phyloP scores from a whole-genome alignment of 2,797 vertebrate genomes.

The Bradypodion ventrale region DNA sequence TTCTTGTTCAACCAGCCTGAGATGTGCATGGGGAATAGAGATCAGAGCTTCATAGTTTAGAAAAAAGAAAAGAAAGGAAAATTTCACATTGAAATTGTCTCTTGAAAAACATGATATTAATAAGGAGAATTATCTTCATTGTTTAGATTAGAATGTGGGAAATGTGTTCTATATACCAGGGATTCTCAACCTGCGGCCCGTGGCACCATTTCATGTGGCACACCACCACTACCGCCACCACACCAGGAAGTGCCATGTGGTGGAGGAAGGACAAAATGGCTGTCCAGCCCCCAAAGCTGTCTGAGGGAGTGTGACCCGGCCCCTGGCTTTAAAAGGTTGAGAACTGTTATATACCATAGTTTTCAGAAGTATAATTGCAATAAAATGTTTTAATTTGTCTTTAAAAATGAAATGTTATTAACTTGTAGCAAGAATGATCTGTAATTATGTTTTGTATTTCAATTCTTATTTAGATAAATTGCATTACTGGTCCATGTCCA shows the following conservation, averaged over 20 bases:
- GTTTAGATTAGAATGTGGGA: not conserved
- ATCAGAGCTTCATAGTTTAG: not conserved
- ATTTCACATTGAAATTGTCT: not conserved
- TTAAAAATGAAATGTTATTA: not conserved
- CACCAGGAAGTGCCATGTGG: no score
- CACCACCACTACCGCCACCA: no score
- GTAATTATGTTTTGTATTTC: fast-evolving
- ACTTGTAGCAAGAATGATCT: not conserved
- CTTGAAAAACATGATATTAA: not conserved
- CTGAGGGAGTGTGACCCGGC: no score
- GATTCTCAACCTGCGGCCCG: no score
- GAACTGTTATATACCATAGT: no score
- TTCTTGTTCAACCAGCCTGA: not conserved
- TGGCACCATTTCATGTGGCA: no score
- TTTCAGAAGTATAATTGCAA: not conserved
- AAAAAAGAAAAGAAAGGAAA: not conserved
- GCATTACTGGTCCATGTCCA: constrained; percentile 89
- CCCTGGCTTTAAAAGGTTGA: no score
- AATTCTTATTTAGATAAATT: constrained; percentile 68
- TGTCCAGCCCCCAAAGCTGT: no score
- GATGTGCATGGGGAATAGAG: not conserved
- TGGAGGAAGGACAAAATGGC: no score
- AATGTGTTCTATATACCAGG: no score
- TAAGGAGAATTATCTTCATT: not conserved
- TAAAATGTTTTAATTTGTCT: not conserved